Evolutionary conservation across 2,888 invertebrate species (phyloP), one percentile per base, ranked within the genome.

Genomic region (Hirtodrosophila alboralis): DNA sequence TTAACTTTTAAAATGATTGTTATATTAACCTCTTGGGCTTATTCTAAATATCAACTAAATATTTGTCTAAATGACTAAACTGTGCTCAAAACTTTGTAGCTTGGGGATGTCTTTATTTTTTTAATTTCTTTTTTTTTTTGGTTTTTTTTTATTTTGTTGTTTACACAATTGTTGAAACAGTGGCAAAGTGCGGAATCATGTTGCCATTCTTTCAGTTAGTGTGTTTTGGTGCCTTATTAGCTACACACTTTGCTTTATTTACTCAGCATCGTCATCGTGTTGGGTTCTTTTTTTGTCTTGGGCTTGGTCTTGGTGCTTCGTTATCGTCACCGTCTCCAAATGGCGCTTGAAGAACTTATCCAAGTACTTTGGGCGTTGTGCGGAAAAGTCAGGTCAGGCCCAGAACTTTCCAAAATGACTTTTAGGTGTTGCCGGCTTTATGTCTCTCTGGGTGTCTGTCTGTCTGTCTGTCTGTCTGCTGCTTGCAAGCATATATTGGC

Each of bases 391-490:
- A 63, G 78, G 78, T 79, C 78, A 79, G 62, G 40, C 67, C 59
- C 44, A 84, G 80, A 79, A 79, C 79, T 84, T 84, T 79, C 79
- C 63, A 74, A 83, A 71, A 63, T 54, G 47, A 54, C 44, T 72
- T 57, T 59, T 53, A 72, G 57, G 43, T 21, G 13, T 40, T 21
- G 44, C 53, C 40, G 30, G 44, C 53, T n/a, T n/a, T n/a, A n/a
- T 40, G 59, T 60, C 59, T 33, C 26, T 48, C 34, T 45, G 23
- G 43, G 41, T 41, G 62, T 30, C 45, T 31, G 30, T 26, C 18
- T 14, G 12, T n/a, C 27, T 21, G n/a, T n/a, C 28, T 6, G 30
- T 16, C 26, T 18, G 40, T 18, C 28, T 40, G 40, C 16, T 52
- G 31, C 38, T 26, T 41, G 34, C 28, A 53, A 49, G 34, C 41